phyloP scores from a whole-genome alignment of 2,113 vertebrate species.

The Hippoglossus stenolepis region DNA sequence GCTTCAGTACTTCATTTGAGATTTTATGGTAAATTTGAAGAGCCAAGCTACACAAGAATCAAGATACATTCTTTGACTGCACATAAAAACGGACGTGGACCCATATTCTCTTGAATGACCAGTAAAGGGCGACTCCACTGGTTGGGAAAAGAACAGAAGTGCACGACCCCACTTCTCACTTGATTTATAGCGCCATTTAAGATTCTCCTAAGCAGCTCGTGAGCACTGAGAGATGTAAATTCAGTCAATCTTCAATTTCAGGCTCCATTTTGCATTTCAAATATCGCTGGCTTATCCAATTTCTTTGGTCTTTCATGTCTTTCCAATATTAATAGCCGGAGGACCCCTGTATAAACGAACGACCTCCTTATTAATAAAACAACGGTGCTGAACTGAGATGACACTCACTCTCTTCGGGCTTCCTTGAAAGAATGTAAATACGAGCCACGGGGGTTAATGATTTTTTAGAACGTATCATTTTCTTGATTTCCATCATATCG shows the following conservation, averaged over 20 bases:
- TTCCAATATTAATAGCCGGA: constrained; percentile 58
- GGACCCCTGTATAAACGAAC: constrained; percentile 48
- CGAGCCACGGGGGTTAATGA: constrained; percentile 17
- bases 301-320: constrained; percentile 55
- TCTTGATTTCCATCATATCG: constrained; percentile 1
- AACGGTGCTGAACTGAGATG: constrained; percentile 14
- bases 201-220: background rate
- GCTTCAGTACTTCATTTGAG: too few species aligned
- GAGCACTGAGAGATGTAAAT: constrained; percentile 2
- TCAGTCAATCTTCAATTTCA: constrained; percentile 27
- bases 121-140: too few species aligned
- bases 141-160: too few species aligned
- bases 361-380: constrained; percentile 54
- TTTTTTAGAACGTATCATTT: background rate
- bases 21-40: too few species aligned
- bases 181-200: too few species aligned
- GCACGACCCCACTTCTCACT: background rate
- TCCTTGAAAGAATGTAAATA: constrained; percentile 30
- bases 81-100: too few species aligned
- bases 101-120: background rate
- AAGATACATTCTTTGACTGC: too few species aligned
- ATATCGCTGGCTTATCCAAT: constrained; percentile 53
- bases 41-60: too few species aligned
- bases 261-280: constrained; percentile 39
- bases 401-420: background rate